These are phyloP conservation scores for Dryomyza anilis DNA, from an alignment of 2,888 invertebrate genomes.

Conservation along the genomic window DNA sequence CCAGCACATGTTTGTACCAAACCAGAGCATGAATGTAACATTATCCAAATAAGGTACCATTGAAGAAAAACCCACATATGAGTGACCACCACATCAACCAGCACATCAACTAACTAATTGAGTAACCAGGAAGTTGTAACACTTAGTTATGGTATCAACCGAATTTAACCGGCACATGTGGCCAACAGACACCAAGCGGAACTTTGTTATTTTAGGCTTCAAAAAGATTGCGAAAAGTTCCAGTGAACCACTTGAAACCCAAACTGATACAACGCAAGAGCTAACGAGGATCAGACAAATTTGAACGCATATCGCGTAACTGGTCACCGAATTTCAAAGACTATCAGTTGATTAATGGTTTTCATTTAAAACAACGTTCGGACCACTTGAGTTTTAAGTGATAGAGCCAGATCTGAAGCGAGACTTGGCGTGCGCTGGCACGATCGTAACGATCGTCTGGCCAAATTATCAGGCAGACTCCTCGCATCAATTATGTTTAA, in stretches of 20 bases:
- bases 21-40: too few relatives aligned
- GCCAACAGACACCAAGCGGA: neutral
- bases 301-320: too few relatives aligned
- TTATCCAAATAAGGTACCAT: too few relatives aligned
- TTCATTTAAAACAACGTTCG: too few relatives aligned
- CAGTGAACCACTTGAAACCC: slow-evolving; percentile 41
- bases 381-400: neutral
- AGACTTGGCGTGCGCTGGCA: neutral
- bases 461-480: neutral
- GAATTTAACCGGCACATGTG: neutral
- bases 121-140: neutral
- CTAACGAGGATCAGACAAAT: slow-evolving; percentile 22
- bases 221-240: slow-evolving; percentile 42
- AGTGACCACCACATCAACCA: too few relatives aligned
- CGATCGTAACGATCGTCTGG: neutral
- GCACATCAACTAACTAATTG: neutral
- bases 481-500: neutral
- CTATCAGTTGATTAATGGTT: too few relatives aligned
- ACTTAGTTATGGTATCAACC: neutral
- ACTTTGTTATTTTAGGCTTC: neutral
- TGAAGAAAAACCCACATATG: too few relatives aligned
- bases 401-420: slow-evolving; percentile 9
- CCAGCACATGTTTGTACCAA: too few relatives aligned
- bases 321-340: too few relatives aligned
- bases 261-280: slow-evolving; percentile 23